Percentiles rank a stretch among this genome's conserved stretches.
phyloP scores from a whole-genome alignment of 2,888 invertebrate genomes.

The Nomada fabriciana region DNA sequence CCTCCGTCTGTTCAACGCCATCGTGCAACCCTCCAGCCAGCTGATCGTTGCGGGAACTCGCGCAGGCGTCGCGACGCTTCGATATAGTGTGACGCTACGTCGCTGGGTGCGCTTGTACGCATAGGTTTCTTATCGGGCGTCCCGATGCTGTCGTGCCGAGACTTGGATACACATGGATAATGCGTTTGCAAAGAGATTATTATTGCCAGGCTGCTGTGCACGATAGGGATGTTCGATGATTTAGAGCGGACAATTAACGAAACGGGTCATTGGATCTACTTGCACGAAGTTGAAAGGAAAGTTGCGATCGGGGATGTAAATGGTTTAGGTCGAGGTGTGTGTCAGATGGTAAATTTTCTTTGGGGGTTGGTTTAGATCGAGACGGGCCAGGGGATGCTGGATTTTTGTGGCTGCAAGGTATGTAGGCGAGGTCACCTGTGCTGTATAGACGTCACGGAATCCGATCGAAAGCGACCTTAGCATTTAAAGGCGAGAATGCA shows the following conservation, averaged over 20 bases:
- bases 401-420: background rate
- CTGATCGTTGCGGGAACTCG: slow-evolving; percentile 82
- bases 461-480: slow-evolving; percentile 32
- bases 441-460: slow-evolving; percentile 9
- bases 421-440: background rate
- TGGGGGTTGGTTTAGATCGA: background rate
- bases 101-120: slow-evolving; percentile 35
- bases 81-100: slow-evolving; percentile 42
- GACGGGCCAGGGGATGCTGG: background rate
- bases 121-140: slow-evolving; percentile 39
- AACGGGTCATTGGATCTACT: slow-evolving; percentile 1
- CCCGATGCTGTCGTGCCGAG: slow-evolving; percentile 17
- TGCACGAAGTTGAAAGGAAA: background rate
- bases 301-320: background rate
- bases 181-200: slow-evolving; percentile 4
- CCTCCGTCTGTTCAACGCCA: background rate
- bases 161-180: background rate
- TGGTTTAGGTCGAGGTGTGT: background rate
- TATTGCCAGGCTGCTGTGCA: background rate
- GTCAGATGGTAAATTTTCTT: background rate
- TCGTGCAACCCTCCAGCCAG: slow-evolving; percentile 72
- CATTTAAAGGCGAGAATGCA: slow-evolving; percentile 6
- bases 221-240: slow-evolving; percentile 17
- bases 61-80: slow-evolving; percentile 80
- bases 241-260: background rate